Percentiles rank a stretch among this genome's conserved stretches.
phyloP scores from a whole-genome alignment of 2,888 invertebrate species.

The Desoria tigrina region DNA sequence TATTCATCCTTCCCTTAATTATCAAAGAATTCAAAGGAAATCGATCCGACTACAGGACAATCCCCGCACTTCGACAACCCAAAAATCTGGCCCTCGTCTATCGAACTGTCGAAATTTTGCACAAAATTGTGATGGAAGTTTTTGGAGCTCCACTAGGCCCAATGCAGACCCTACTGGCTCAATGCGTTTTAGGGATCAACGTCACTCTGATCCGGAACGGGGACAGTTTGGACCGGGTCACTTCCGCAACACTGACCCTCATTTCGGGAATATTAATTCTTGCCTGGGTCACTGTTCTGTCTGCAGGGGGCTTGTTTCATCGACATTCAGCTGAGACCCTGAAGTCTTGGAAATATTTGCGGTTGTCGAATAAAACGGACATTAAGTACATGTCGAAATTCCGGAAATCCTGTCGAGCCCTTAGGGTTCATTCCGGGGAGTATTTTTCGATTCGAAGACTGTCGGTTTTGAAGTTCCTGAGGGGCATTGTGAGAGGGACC shows the following conservation, averaged over 20 bases:
- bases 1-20: no score
- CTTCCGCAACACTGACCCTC: not conserved
- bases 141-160: not conserved
- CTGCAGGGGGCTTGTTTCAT: not conserved
- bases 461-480: not conserved
- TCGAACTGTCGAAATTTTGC: not conserved
- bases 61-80: no score
- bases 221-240: not conserved
- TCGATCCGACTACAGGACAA: no score
- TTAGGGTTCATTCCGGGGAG: not conserved
- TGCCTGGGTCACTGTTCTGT: not conserved
- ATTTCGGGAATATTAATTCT: not conserved
- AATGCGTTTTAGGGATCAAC: not conserved
- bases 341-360: conserved; percentile 1
- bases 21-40: no score
- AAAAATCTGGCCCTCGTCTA: not conserved
- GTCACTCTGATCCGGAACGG: not conserved
- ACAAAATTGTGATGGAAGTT: not conserved
- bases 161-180: not conserved
- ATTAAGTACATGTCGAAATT: not conserved
- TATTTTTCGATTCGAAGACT: not conserved
- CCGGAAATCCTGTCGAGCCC: not conserved
- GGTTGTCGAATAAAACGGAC: not conserved
- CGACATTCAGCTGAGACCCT: not conserved
- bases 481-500: conserved; percentile 1